These are phyloP conservation scores for Phrynocephalus guinanensis DNA, from an alignment of 2,797 vertebrate species.

Conservation along the genomic window DNA sequence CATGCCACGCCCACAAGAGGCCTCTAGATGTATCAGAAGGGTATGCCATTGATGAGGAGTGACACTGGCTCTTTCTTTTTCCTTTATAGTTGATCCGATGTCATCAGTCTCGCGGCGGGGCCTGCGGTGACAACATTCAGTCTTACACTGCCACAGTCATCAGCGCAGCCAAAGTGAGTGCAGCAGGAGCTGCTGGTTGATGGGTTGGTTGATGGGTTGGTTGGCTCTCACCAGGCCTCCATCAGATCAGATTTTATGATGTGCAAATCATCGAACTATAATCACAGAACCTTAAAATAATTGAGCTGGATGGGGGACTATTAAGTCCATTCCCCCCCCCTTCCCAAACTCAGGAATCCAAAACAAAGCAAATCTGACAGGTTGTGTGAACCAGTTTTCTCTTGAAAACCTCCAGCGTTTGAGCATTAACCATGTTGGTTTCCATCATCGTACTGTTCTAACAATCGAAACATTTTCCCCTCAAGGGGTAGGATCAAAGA, in stretches of 20 bases:
- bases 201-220: not conserved
- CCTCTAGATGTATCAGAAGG: slow-evolving; percentile 47
- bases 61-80: slow-evolving; percentile 54
- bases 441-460: no score
- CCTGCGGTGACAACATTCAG: slow-evolving; percentile 97
- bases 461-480: not conserved
- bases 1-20: not conserved
- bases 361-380: no score
- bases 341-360: no score
- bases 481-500: no score
- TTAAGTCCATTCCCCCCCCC: no score
- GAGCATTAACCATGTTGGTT: no score
- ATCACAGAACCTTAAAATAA: not conserved
- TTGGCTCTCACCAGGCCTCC: not conserved
- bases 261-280: not conserved
- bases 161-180: slow-evolving; percentile 98
- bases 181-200: slow-evolving; percentile 20
- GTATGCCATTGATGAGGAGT: slow-evolving; percentile 72
- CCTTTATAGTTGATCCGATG: slow-evolving; percentile 91
- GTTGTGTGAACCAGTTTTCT: no score
- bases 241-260: not conserved
- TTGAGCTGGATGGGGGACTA: no score
- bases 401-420: no score
- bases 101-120: slow-evolving; percentile 97
- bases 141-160: slow-evolving; percentile 99